Evolutionary conservation across 2,888 invertebrate species (phyloP).

Genomic region (Pollenia angustigena): DNA sequence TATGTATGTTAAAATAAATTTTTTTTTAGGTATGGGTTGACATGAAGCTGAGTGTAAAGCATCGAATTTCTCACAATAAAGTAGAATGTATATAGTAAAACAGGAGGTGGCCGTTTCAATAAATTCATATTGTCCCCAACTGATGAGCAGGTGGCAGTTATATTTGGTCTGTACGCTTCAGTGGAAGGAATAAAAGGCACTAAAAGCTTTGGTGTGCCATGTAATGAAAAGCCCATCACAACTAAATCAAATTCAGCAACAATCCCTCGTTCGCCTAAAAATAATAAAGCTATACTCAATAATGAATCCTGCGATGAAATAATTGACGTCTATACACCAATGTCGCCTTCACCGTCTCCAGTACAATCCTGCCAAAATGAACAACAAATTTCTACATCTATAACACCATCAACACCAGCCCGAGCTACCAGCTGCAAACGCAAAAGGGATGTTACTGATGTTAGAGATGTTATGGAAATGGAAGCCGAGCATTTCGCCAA

Average conservation of each 20-base stretch:
- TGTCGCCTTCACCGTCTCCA: background rate
- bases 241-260: too few relatives aligned
- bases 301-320: background rate
- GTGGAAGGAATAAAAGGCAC: constrained; percentile 10
- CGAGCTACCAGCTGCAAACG: background rate
- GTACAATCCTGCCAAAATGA: constrained; percentile 7
- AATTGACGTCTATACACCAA: background rate
- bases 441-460: background rate
- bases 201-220: constrained; percentile 30
- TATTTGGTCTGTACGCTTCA: constrained; percentile 26
- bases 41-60: constrained; percentile 33
- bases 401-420: background rate
- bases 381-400: background rate
- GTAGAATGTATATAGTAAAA: constrained; percentile 21
- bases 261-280: background rate
- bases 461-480: constrained; percentile 12
- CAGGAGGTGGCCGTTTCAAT: constrained; percentile 22
- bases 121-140: constrained; percentile 20
- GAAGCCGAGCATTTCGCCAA: background rate
- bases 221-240: background rate
- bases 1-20: background rate
- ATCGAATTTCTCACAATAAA: constrained; percentile 32
- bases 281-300: background rate
- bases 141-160: constrained; percentile 32
- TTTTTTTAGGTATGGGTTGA: constrained; percentile 33